Evolutionary conservation across 1,140 invertebrate species (phyloP).

Genomic region (Ooceraea biroi): DNA sequence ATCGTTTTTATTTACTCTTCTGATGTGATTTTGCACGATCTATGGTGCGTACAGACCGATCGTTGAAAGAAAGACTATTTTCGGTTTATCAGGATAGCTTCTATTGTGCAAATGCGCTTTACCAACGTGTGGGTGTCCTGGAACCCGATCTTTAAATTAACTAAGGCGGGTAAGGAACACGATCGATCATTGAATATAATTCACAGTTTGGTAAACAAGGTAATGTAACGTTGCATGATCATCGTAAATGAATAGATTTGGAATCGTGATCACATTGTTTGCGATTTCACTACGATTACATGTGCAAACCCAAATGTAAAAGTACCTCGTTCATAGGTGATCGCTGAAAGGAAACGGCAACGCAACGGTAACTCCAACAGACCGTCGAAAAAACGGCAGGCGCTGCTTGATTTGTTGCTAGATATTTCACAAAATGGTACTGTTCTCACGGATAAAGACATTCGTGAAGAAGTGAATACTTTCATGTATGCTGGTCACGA

Average conservation of each 20-base stretch:
- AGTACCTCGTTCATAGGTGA: conserved; percentile 81
- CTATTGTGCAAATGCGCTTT: conserved; percentile 85
- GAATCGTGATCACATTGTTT: background rate
- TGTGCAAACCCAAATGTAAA: background rate
- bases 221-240: conserved; percentile 68
- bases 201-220: conserved; percentile 87
- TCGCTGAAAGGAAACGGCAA: conserved; percentile 80
- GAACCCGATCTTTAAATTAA: conserved; percentile 87
- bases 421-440: conserved; percentile 83
- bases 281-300: background rate
- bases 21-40: too few species aligned
- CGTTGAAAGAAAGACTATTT: background rate
- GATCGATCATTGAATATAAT: conserved; percentile 86
- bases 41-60: too few species aligned
- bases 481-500: conserved; percentile 91
- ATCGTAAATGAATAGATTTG: background rate
- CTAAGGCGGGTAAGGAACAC: conserved; percentile 86
- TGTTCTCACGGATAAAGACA: conserved; percentile 83
- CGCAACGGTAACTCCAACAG: conserved; percentile 70
- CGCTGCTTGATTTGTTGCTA: conserved; percentile 89
- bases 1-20: background rate
- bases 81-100: conserved; percentile 77
- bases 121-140: conserved; percentile 87
- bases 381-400: conserved; percentile 83
- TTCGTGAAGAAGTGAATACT: conserved; percentile 89